Evolutionary conservation across 2,888 invertebrate species (phyloP), one percentile per base, ranked within the genome.

Genomic region (Creontiades dilutus): DNA sequence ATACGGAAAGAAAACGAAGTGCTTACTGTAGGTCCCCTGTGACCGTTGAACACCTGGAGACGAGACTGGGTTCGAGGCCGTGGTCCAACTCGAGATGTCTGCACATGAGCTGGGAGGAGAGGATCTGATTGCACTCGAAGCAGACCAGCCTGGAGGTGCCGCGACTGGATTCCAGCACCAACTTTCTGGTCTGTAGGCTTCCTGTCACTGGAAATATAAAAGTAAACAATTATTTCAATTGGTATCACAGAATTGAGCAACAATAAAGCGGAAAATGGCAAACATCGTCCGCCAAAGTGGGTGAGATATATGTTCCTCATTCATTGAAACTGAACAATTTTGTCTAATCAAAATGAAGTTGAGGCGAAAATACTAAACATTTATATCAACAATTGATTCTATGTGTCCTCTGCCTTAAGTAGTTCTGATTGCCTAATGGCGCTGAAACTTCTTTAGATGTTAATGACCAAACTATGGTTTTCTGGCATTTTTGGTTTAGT

Each of bases 41-140:
- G 37, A 91, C 86, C n/a, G 90, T 84, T 37, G 91, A 88, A 57
- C 91, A 91, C 52, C 87, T 90, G 68, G 85, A 55, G 47, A 91
- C 78, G 48, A 89, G 61, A 14, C 81, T 75, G 19, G 90, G 57
- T n/a, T 89, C 90, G 47, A 91, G 91, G 46, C 61, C 28, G 86
- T 91, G 91, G 47, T 91, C 91, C 11, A 89, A 76, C 23, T 90
- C 90, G 19, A 92, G 84, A 86, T 92, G 92, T 19, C 81, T 27
- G 16, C 87, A 90, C 90, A 92, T 90, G 27, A 90, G 89, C 48
- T 91, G 86, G 23, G 89, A 80, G 11, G 91, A 90, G 19, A 92
- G 89, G 76, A 92, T 92, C 76, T 92, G 92, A 81, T 92, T 91
- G 84, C 92, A 92, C 61, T 91, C 90, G 89, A 90, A 92, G 89